Conservation (phyloP, 2,113 vertebrate genomes). For the Grammatotria lemairii region DNA sequence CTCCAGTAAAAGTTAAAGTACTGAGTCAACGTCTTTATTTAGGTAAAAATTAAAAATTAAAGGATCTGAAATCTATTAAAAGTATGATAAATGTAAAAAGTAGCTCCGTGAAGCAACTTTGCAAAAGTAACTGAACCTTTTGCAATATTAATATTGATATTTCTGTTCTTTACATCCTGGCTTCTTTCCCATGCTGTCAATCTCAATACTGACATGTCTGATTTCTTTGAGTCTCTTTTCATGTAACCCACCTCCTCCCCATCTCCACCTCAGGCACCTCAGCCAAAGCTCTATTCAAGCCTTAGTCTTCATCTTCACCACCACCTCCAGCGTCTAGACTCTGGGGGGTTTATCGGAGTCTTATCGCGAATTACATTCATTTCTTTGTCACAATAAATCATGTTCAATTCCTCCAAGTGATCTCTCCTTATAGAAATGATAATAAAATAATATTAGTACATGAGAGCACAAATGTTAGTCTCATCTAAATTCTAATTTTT, state of each 20-base stretch:
- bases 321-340: not conserved
- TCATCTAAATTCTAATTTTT: not conserved
- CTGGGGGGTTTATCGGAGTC: not conserved
- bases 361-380: not conserved
- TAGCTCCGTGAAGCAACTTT: not conserved
- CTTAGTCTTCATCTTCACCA: not conserved
- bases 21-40: not conserved
- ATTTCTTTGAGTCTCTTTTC: not conserved
- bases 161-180: not conserved
- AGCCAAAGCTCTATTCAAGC: not conserved
- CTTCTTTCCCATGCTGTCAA: not conserved
- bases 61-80: not conserved
- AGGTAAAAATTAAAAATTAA: not conserved
- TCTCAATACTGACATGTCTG: not conserved
- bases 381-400: not conserved
- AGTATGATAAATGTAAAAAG: not conserved
- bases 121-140: not conserved
- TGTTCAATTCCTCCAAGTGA: not conserved
- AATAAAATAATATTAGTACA: not conserved
- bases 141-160: not conserved
- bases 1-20: not conserved
- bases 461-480: not conserved
- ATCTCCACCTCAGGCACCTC: not conserved
- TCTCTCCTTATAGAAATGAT: not conserved
- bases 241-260: not conserved